These are phyloP conservation scores for Belgica antarctica DNA, from an alignment of 2,888 invertebrate species.

Conservation along the genomic window DNA sequence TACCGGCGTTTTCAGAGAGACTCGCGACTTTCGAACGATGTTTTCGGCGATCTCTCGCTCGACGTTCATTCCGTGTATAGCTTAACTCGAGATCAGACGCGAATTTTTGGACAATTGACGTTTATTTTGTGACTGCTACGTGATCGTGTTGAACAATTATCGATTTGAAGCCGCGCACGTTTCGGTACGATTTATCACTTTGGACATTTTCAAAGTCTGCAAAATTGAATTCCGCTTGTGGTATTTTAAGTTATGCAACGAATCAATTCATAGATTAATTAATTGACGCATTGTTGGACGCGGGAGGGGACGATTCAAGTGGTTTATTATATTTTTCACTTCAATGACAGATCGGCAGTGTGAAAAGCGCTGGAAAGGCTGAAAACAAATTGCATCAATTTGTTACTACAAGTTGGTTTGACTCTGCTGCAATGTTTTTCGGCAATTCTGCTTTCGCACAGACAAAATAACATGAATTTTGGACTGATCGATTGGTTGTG, in stretches of 20 bases:
- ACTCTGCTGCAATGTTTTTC: background rate
- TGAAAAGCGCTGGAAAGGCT: background rate
- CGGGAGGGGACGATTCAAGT: background rate
- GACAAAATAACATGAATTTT: no score
- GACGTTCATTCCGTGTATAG: background rate
- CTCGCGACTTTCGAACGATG: background rate
- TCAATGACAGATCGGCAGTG: background rate
- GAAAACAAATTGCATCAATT: background rate
- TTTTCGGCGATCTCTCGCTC: conserved; percentile 4
- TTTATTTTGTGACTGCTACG: no score
- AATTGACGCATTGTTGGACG: background rate
- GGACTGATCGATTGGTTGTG: no score
- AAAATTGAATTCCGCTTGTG: background rate
- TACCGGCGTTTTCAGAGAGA: background rate
- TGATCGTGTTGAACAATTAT: conserved; percentile 7
- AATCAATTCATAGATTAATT: background rate
- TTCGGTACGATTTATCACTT: background rate
- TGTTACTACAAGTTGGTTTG: background rate
- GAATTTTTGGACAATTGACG: background rate
- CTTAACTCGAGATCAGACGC: background rate
- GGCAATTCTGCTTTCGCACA: background rate
- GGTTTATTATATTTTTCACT: no score
- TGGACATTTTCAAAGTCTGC: background rate
- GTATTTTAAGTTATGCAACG: background rate
- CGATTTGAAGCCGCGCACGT: background rate